These are phyloP conservation scores for Morelia viridis DNA, from an alignment of 2,797 vertebrate genomes.

Conservation along the genomic window DNA sequence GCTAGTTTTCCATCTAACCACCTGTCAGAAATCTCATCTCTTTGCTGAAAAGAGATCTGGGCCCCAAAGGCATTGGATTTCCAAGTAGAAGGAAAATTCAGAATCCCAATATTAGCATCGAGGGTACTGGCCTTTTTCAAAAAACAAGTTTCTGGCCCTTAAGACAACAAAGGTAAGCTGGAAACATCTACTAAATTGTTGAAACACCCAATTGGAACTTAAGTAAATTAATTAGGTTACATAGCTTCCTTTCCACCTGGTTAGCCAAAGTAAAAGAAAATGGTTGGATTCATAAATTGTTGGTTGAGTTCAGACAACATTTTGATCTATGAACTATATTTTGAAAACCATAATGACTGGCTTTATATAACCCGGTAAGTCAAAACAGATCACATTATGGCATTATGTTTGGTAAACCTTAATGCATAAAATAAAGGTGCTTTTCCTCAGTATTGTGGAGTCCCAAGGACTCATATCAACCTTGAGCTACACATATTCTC, in stretches of 20 bases:
- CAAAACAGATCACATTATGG: neutral
- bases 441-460: neutral
- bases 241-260: neutral
- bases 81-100: neutral
- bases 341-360: neutral
- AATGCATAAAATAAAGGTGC: neutral
- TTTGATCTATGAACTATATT: neutral
- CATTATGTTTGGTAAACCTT: neutral
- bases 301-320: neutral
- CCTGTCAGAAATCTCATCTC: neutral
- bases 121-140: neutral
- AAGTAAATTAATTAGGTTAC: neutral
- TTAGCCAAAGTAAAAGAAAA: neutral
- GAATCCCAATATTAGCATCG: neutral
- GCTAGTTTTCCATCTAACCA: neutral
- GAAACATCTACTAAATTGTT: neutral
- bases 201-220: neutral
- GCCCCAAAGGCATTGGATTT: neutral
- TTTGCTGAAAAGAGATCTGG: conserved; percentile 1
- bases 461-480: no score
- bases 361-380: neutral
- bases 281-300: neutral
- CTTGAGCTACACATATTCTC: no score
- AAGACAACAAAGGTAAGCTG: neutral
- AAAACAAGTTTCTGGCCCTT: neutral